Percentiles rank a stretch among this genome's conserved stretches.
Conservation (phyloP, 2,888 invertebrate genomes). For the Zonitis immaculata region DNA sequence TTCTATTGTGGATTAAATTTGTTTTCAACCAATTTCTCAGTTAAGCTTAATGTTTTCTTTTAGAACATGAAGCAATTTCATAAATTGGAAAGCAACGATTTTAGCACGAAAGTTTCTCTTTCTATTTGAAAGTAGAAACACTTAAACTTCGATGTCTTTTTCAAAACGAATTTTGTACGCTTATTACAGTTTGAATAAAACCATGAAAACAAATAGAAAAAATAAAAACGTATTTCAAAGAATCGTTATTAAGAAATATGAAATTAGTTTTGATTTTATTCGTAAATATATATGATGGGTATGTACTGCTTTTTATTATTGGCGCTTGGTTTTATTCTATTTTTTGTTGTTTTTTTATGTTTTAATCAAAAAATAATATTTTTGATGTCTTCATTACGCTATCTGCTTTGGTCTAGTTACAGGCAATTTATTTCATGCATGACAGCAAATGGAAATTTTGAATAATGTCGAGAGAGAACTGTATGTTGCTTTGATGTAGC, state of each 20-base stretch:
- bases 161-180: neutral
- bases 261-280: conserved; percentile 2
- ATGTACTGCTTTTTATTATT: neutral
- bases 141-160: neutral
- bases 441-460: conserved; percentile 5
- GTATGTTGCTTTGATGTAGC: conserved; percentile 6
- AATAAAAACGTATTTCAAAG: neutral
- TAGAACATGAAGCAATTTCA: conserved; percentile 9
- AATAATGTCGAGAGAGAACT: neutral
- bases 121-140: neutral
- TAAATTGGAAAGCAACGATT: conserved; percentile 7
- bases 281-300: neutral
- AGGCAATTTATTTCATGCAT: conserved; percentile 6
- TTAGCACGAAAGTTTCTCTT: neutral
- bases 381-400: conserved; percentile 1
- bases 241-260: neutral
- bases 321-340: too few species aligned
- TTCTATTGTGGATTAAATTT: conserved; percentile 20
- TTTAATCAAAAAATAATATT: conserved; percentile 1
- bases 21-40: conserved; percentile 13
- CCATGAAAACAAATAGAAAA: neutral
- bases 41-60: conserved; percentile 11
- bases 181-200: neutral
- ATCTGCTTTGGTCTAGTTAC: conserved; percentile 1
- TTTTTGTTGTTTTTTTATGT: neutral